Conservation (phyloP, 2,888 invertebrate genomes). For the Ophion obscuratus region DNA sequence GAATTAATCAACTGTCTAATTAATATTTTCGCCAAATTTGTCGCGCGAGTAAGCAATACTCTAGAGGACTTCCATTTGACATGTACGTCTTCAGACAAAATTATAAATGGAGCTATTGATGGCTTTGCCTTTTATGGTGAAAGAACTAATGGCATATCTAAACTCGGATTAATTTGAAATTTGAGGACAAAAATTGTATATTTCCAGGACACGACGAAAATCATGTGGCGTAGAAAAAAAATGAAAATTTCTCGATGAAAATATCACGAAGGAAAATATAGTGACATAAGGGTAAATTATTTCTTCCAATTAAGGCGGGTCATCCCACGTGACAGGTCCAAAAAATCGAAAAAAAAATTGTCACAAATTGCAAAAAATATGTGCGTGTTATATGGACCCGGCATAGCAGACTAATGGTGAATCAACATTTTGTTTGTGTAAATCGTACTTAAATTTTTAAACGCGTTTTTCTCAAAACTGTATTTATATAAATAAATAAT, state of each 20-base stretch:
- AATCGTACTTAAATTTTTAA: no score
- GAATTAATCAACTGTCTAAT: not conserved
- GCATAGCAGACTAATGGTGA: no score
- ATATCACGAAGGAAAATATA: no score
- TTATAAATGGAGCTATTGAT: not conserved
- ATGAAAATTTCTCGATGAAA: not conserved
- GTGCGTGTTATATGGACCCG: no score
- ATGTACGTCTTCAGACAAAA: not conserved
- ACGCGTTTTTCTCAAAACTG: no score
- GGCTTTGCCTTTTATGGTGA: not conserved
- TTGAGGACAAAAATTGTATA: not conserved
- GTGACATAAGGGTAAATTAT: no score
- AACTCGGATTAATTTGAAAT: not conserved
- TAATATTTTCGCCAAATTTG: constrained; percentile 2
- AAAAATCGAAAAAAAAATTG: no score
- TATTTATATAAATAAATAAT: no score
- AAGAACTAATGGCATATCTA: not conserved
- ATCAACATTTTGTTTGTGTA: no score
- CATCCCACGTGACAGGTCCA: no score
- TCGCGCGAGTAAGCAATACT: not conserved
- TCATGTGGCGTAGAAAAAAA: not conserved
- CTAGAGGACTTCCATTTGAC: not conserved
- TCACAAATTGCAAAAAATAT: no score
- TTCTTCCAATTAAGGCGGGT: no score
- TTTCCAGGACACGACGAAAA: not conserved